phyloP scores from a whole-genome alignment of 2,797 vertebrate species.

The Hyperoplus lanceolatus region DNA sequence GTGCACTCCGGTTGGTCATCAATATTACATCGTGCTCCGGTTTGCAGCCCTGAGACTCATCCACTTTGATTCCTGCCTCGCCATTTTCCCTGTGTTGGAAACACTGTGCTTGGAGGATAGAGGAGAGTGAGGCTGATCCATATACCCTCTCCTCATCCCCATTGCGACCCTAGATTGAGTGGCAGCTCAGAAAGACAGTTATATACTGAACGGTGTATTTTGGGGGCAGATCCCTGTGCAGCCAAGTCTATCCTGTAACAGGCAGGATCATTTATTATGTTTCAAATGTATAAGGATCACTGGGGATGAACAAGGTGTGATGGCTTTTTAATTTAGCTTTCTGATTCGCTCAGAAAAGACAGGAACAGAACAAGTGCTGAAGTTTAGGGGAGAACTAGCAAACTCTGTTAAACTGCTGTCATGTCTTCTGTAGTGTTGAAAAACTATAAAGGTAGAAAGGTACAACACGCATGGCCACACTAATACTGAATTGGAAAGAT shows the following conservation, averaged over 20 bases:
- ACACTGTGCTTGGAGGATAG: slow-evolving; percentile 60
- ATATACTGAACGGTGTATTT: slow-evolving; percentile 38
- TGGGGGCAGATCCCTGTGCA: slow-evolving; percentile 58
- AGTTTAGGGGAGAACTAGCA: slow-evolving; percentile 39
- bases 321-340: slow-evolving; percentile 36
- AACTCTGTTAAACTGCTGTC: slow-evolving; percentile 42
- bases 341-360: slow-evolving; percentile 44
- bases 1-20: slow-evolving; percentile 71
- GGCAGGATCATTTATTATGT: slow-evolving; percentile 54
- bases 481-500: not conserved
- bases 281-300: slow-evolving; percentile 40
- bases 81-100: slow-evolving; percentile 51
- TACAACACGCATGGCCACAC: not conserved
- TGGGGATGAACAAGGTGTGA: slow-evolving; percentile 30
- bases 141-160: slow-evolving; percentile 50
- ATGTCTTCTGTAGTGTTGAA: slow-evolving; percentile 1
- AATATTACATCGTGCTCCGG: slow-evolving; percentile 79
- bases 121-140: slow-evolving; percentile 39
- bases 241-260: slow-evolving; percentile 48
- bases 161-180: slow-evolving; percentile 61
- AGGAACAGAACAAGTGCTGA: slow-evolving; percentile 32
- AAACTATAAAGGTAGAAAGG: slow-evolving; percentile 5
- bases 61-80: slow-evolving; percentile 71
- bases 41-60: slow-evolving; percentile 71
- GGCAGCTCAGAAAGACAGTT: slow-evolving; percentile 60